These are phyloP conservation scores for Pseudolycoriella hygida DNA, from an alignment of 2,888 invertebrate species.

Conservation along the genomic window DNA sequence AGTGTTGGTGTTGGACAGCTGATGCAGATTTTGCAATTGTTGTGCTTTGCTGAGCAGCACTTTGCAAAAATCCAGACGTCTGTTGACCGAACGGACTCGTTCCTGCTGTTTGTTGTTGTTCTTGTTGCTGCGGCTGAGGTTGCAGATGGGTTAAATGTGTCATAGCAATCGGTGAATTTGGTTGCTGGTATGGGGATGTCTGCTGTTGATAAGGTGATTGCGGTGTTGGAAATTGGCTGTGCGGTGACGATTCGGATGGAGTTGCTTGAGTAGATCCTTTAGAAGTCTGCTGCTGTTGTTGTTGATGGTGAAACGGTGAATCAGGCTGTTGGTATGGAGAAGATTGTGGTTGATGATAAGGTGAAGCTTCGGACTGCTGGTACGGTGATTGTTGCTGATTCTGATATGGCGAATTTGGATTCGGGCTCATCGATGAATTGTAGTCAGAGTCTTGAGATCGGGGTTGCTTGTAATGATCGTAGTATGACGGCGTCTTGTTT, in stretches of 20 bases:
- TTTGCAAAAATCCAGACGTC: not conserved
- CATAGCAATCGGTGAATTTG: conserved; percentile 8
- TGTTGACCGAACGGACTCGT: not conserved
- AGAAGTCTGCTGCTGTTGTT: conserved; percentile 14
- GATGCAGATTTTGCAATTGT: conserved; percentile 12
- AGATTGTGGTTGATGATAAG: conserved; percentile 20
- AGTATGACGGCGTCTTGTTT: conserved; percentile 27
- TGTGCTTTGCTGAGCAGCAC: not conserved
- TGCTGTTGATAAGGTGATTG: conserved; percentile 14
- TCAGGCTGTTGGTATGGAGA: conserved; percentile 17
- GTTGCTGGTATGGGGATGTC: conserved; percentile 16
- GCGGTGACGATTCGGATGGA: conserved; percentile 23
- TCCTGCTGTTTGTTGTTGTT: not conserved
- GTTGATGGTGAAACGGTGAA: conserved; percentile 13
- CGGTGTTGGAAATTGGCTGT: conserved; percentile 29
- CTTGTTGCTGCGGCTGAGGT: conserved; percentile 10
- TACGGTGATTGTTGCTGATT: conserved; percentile 34
- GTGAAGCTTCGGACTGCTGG: conserved; percentile 20
- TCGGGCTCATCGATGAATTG: conserved; percentile 35
- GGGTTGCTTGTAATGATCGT: conserved; percentile 39
- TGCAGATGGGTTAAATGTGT: conserved; percentile 15
- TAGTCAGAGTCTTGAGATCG: conserved; percentile 35
- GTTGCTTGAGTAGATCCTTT: conserved; percentile 19
- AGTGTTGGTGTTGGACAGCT: conserved; percentile 1
- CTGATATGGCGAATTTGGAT: conserved; percentile 33